Percentiles rank a stretch among this genome's conserved stretches.
phyloP scores from a whole-genome alignment of 1,140 invertebrate genomes.

The Zaprionus davidi region DNA sequence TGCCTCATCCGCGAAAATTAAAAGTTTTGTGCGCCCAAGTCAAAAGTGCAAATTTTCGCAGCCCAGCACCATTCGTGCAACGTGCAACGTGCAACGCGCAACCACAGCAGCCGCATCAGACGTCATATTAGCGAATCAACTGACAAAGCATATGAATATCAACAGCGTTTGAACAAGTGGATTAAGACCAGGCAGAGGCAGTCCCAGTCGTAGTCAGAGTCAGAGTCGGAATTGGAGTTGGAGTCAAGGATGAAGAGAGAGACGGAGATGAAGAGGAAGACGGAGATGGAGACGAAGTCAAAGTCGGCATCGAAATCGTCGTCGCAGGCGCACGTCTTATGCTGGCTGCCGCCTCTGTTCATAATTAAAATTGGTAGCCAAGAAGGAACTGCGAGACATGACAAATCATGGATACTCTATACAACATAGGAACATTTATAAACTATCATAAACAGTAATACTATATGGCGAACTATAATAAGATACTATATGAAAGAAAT shows the following conservation, averaged over 20 bases:
- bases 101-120: conserved; percentile 67
- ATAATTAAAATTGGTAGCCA: conserved; percentile 47
- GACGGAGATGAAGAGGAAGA: neutral
- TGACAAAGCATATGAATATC: conserved; percentile 83
- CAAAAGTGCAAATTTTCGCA: conserved; percentile 83
- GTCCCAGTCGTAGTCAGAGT: conserved; percentile 3
- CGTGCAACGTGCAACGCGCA: conserved; percentile 13
- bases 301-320: neutral
- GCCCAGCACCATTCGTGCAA: conserved; percentile 3
- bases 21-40: conserved; percentile 71
- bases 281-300: neutral
- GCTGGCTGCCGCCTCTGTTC: conserved; percentile 18
- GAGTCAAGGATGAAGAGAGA: neutral
- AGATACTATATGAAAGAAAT: too few relatives aligned
- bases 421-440: neutral
- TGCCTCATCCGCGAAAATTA: conserved; percentile 64
- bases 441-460: too few relatives aligned
- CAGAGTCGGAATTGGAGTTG: neutral
- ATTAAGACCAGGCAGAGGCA: conserved; percentile 55
- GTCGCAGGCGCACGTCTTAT: conserved; percentile 6
- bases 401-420: conserved; percentile 18
- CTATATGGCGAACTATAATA: too few relatives aligned
- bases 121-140: conserved; percentile 83
- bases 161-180: conserved; percentile 82
- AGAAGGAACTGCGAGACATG: neutral